Percentiles rank a stretch among this genome's conserved stretches.
Conservation (phyloP, 2,888 invertebrate genomes). For the Chaitophorus viminalis region DNA sequence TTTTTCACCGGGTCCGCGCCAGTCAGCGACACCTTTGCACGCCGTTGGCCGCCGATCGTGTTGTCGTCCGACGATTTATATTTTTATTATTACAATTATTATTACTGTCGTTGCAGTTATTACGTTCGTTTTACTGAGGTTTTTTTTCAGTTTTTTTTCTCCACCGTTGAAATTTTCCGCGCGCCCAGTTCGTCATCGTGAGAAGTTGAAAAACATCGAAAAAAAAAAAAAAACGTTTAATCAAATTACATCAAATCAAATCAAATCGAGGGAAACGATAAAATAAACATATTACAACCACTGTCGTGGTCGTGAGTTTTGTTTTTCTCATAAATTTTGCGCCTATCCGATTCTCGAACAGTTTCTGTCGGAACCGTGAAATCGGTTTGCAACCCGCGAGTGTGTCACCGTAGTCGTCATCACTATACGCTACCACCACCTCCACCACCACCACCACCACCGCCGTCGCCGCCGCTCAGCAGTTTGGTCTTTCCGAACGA, state of each 20-base stretch:
- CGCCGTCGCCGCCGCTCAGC: not conserved
- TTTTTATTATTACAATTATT: too few relatives aligned
- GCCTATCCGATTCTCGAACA: not conserved
- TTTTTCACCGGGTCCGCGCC: slow-evolving; percentile 48
- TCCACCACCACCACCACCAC: too few relatives aligned
- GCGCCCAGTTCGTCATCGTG: not conserved
- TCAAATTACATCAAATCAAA: too few relatives aligned
- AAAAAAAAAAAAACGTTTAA: too few relatives aligned
- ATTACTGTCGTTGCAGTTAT: not conserved
- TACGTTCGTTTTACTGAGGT: not conserved
- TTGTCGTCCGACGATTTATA: not conserved
- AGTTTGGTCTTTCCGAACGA: not conserved
- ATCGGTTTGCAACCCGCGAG: too few relatives aligned
- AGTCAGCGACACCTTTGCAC: slow-evolving; percentile 10
- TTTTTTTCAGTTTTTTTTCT: not conserved
- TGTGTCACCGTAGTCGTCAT: not conserved
- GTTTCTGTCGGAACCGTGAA: too few relatives aligned
- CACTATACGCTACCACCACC: too few relatives aligned
- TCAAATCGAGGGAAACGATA: not conserved
- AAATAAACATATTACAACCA: too few relatives aligned
- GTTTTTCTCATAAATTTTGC: not conserved
- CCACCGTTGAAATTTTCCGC: too few relatives aligned
- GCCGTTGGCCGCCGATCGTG: not conserved
- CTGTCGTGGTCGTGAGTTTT: not conserved
- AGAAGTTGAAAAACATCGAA: not conserved